Percentiles rank a stretch among this genome's conserved stretches.
phyloP scores from a whole-genome alignment of 1,140 invertebrate species.

The Reticulitermes speratus region DNA sequence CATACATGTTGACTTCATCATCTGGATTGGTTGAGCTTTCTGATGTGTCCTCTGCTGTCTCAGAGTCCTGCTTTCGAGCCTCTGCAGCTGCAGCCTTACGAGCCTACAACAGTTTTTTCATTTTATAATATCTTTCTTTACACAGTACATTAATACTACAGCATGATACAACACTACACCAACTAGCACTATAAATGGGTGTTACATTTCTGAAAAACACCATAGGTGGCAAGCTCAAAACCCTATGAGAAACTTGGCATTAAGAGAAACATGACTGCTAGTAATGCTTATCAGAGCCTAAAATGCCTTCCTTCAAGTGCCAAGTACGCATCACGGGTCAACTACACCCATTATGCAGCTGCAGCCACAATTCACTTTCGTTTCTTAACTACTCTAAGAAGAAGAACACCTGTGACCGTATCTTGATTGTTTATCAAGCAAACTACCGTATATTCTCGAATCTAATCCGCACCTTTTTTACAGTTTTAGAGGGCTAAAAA shows the following conservation, averaged over 20 bases:
- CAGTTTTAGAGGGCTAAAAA: no score
- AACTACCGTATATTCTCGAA: no score
- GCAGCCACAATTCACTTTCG: no score
- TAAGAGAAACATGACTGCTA: no score
- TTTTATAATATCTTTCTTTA: background rate
- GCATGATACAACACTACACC: no score
- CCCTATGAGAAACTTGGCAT: no score
- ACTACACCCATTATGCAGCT: no score
- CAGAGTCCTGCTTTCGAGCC: conserved; percentile 50
- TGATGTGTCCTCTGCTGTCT: conserved; percentile 61
- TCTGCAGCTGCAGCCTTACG: conserved; percentile 47
- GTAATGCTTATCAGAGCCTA: no score
- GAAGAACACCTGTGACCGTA: background rate
- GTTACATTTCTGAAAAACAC: background rate
- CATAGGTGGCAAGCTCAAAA: background rate
- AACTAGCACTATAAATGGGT: no score
- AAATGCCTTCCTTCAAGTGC: no score
- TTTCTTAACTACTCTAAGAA: background rate
- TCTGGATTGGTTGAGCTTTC: conserved; percentile 70
- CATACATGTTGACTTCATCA: conserved; percentile 66
- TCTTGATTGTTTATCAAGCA: background rate
- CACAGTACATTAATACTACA: background rate
- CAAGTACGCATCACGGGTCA: no score
- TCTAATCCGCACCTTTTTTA: no score
- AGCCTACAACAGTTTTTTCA: conserved; percentile 42